Conservation (phyloP, 2,888 invertebrate species). For the Drosophila nr. perissopoda region DNA sequence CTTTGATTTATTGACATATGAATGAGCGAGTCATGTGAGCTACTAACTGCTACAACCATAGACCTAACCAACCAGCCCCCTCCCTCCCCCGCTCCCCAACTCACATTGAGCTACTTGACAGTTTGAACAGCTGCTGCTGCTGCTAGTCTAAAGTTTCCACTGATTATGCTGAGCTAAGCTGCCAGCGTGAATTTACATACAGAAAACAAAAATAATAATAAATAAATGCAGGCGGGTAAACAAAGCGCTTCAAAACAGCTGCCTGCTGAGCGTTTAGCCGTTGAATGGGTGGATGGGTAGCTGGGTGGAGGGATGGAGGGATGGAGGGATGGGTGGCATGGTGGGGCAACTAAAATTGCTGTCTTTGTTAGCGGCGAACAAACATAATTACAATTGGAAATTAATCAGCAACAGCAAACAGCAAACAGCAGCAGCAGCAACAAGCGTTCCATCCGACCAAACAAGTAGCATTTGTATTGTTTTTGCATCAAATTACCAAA, state of each 20-base stretch:
- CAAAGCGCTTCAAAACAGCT: conserved; percentile 45
- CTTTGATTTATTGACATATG: conserved; percentile 43
- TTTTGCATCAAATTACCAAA: conserved; percentile 66
- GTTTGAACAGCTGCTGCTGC: conserved; percentile 13
- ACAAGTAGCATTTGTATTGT: conserved; percentile 39
- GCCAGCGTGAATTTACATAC: conserved; percentile 34
- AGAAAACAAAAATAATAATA: conserved; percentile 3
- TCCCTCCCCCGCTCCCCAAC: too few species aligned
- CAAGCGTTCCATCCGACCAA: conserved; percentile 49
- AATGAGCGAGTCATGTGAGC: conserved; percentile 40
- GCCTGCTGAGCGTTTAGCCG: conserved; percentile 4
- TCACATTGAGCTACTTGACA: not conserved
- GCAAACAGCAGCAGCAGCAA: not conserved
- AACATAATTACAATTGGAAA: conserved; percentile 67
- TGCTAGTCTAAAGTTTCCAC: conserved; percentile 27
- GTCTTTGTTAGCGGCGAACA: conserved; percentile 36
- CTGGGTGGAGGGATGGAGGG: not conserved
- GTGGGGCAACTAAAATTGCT: not conserved
- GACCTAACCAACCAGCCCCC: not conserved
- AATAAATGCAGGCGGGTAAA: conserved; percentile 35
- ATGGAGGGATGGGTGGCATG: conserved; percentile 3
- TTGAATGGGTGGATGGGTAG: not conserved
- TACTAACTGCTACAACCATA: not conserved
- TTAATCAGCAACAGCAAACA: conserved; percentile 45
- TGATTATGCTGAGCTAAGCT: conserved; percentile 54